Percentiles rank a stretch among this genome's conserved stretches.
These are phyloP conservation scores for Allobates femoralis DNA, from an alignment of 2,797 vertebrate genomes.

Conservation along the genomic window DNA sequence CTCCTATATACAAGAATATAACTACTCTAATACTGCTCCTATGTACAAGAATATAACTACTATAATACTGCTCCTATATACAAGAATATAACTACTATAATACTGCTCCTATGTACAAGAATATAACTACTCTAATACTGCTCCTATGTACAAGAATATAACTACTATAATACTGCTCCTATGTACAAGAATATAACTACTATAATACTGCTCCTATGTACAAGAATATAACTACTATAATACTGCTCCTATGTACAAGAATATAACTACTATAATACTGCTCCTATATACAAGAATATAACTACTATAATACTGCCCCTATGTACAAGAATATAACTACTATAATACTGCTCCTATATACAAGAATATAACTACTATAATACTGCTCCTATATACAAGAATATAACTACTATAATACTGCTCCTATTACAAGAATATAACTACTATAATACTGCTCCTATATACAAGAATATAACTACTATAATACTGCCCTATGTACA, in stretches of 20 bases:
- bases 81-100: conserved; percentile 21
- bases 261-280: not conserved
- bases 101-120: not conserved
- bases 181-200: too few relatives aligned
- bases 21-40: conserved; percentile 1
- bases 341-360: not conserved
- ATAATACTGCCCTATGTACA: conserved; percentile 3
- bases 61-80: not conserved
- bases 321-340: too few relatives aligned
- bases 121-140: not conserved
- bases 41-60: conserved; percentile 16
- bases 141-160: not conserved
- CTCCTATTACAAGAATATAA: not conserved
- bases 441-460: not conserved
- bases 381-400: not conserved
- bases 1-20: not conserved
- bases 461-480: conserved; percentile 1
- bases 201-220: not conserved
- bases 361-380: not conserved
- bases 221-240: conserved; percentile 16
- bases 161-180: not conserved
- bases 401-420: conserved; percentile 1
- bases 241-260: not conserved
- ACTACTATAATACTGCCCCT: not conserved
- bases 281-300: conserved; percentile 72